These are phyloP conservation scores for Drosophila emarginata DNA, from an alignment of 2,888 invertebrate genomes.

Conservation along the genomic window DNA sequence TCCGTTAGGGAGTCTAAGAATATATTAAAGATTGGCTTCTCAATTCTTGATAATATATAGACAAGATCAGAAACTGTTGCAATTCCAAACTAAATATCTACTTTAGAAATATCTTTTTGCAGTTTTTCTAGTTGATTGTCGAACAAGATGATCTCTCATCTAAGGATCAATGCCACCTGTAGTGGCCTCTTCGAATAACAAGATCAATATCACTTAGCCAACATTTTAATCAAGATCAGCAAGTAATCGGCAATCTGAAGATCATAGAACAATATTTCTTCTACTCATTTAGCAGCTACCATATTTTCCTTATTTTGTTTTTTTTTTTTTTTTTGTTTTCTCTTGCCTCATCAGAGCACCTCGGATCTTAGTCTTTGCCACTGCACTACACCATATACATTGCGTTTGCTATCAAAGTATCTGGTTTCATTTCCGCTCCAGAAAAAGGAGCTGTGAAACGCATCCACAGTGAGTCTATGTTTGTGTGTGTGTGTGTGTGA, in stretches of 20 bases:
- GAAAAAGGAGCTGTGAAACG: constrained; percentile 68
- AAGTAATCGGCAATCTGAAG: constrained; percentile 31
- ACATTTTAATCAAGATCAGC: constrained; percentile 22
- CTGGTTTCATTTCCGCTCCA: constrained; percentile 81
- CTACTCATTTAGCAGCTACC: constrained; percentile 35
- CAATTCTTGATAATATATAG: no score
- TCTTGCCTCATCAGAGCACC: constrained; percentile 7
- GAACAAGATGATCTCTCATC: not conserved
- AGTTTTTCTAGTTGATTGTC: not conserved
- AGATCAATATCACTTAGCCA: constrained; percentile 12
- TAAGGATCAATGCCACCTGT: constrained; percentile 10
- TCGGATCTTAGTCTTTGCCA: constrained; percentile 2
- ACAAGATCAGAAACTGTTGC: no score
- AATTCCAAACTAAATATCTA: not conserved
- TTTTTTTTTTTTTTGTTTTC: constrained; percentile 5
- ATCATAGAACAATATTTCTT: constrained; percentile 36
- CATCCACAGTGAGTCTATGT: constrained; percentile 24
- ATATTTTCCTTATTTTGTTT: not conserved
- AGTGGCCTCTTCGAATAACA: constrained; percentile 7
- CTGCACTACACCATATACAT: constrained; percentile 30
- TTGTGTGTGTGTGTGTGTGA: not conserved
- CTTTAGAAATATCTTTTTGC: not conserved
- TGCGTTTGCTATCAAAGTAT: constrained; percentile 71
- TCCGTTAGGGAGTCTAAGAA: not conserved
- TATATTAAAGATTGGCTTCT: not conserved